Base-by-base conservation (phyloP, 2,888 invertebrate genomes). In the Eilema sororculum region DNA sequence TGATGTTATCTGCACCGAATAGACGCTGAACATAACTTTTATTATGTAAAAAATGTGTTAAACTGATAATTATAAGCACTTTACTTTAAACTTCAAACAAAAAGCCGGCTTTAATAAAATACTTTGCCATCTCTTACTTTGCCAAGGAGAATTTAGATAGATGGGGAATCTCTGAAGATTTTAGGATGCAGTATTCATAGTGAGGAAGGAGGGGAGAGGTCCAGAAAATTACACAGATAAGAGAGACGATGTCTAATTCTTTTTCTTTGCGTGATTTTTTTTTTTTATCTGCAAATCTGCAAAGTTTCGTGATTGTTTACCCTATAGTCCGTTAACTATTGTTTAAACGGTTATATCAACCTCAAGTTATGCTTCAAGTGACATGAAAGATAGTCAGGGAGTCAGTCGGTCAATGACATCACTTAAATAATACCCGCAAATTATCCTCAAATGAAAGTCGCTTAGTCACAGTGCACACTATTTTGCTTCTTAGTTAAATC, bases 401-500 rank as follows among this genome's bases (percentile, higher is more conserved):
- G n/a, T n/a, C n/a, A n/a, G n/a, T n/a, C n/a, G n/a, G n/a, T n/a
- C n/a, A n/a, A n/a, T n/a, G n/a, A n/a, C n/a, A n/a, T n/a, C 28
- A 28, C 3, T 28, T 28, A 28, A 28, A 28, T 28, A 28, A 28
- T 28, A 28, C 28, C 28, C 28, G 4, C n/a, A 52, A 52, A 46
- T 41, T 41, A 13, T 41, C 3, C 5, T 3, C 3, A 20, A 20
- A 46, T 46, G 2, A 20, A 13, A 41, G 20, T 46, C 1, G 16
- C 46, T 46, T 59, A 58, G 62, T 65, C 69, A 33, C 6, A 61
- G 37, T 33, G 62, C 57, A 24, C 57, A 75, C 79, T 79, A 81
- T 58, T 71, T 74, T 78, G 81, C 81, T 72, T 75, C 77, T 80
- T 62, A 75, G 72, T 81, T 76, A 77, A 79, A 68, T 81, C 80